These are phyloP conservation scores for Polydrusus pterygomalis DNA, from an alignment of 2,888 invertebrate genomes.

Conservation along the genomic window DNA sequence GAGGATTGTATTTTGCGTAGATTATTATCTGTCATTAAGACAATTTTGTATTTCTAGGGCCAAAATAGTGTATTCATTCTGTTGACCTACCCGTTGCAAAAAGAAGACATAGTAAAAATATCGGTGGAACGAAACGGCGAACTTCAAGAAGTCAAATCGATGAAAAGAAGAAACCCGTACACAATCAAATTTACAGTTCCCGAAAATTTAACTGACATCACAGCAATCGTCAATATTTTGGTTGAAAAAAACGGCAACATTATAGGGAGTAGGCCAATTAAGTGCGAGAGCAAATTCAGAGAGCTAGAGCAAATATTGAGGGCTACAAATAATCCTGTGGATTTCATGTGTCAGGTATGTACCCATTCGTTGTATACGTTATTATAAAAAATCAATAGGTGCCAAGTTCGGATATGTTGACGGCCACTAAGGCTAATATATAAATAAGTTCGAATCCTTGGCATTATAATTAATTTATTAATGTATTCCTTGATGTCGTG, in stretches of 20 bases:
- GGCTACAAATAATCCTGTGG: conserved; percentile 86
- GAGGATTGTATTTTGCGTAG: too few species aligned
- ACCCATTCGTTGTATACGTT: too few species aligned
- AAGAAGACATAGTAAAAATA: conserved; percentile 85
- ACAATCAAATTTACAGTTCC: conserved; percentile 90
- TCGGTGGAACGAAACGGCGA: conserved; percentile 89
- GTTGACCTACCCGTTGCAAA: conserved; percentile 84
- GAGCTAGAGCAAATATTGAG: conserved; percentile 88
- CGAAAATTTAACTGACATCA: conserved; percentile 87
- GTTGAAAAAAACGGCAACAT: conserved; percentile 88
- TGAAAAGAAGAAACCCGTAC: conserved; percentile 88
- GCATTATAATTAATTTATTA: too few species aligned
- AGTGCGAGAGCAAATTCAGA: conserved; percentile 89
- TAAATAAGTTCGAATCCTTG: too few species aligned
- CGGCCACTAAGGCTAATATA: too few species aligned
- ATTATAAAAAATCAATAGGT: too few species aligned
- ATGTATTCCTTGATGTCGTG: too few species aligned
- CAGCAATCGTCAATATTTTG: conserved; percentile 86
- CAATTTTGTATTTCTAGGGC: conserved; percentile 75
- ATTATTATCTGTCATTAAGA: background rate
- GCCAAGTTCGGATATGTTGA: too few species aligned
- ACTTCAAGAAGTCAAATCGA: conserved; percentile 80
- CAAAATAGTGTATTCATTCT: conserved; percentile 89
- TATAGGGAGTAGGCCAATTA: conserved; percentile 88
- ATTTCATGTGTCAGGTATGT: conserved; percentile 90